Evolutionary conservation across 1,140 invertebrate genomes (phyloP), one percentile per base, ranked within the genome.

Genomic region (Drosophila punjabiensis): DNA sequence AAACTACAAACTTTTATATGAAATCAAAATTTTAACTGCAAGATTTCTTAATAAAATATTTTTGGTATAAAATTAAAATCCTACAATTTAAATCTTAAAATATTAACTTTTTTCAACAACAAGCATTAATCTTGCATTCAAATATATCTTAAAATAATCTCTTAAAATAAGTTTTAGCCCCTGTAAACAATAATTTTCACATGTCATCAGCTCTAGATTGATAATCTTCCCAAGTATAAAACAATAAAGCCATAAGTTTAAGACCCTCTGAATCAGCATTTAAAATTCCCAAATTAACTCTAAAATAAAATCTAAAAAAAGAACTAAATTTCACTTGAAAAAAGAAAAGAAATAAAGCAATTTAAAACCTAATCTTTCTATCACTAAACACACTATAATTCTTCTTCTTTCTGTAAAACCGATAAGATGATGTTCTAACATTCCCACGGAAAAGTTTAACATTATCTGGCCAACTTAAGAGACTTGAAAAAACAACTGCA

Each of bases 391-490:
- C n/a, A 45, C 10, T 37, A 58, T n/a, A 35, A 24, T 24, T 58
- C 33, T 16, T 16, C 30, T 52, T 63, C 20, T 18, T 16, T 11
- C 5, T 55, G 4, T 10, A 18, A 11, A 24, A 14, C 39, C 20
- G 30, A 62, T 67, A 28, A 33, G 18, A 20, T 16, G 18, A 9
- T 16, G 32, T 28, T 18, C 43, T 33, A 50, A 73, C 52, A 41
- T 39, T 20, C 5, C n/a, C 35, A 61, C 13, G 13, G 55, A 24
- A 39, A 56, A 37, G 16, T 20, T 13, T 52, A 74, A 73, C 69
- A 69, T 45, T 56, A 7, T 45, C 32, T 53, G 48, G 9, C 18
- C 13, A 61, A 35, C 45, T 37, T 30, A 64, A 64, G 28, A 64
- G 65, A 63, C 20, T 1, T 16, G 4, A 6, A 35, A 47, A 24